phyloP scores from a whole-genome alignment of 2,888 invertebrate species.

The Phytoseiulus persimilis region DNA sequence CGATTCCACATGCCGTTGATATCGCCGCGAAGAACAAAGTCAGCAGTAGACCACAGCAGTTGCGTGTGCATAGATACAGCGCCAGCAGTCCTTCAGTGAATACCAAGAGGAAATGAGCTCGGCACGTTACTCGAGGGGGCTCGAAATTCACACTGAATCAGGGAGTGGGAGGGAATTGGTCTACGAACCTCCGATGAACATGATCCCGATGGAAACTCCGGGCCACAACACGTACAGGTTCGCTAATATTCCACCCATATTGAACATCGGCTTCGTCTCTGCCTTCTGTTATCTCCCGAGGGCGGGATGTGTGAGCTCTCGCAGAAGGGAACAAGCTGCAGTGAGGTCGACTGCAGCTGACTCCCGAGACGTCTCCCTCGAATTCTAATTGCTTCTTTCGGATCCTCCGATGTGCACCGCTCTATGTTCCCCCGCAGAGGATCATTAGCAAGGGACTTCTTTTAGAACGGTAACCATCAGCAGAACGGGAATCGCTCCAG shows the following conservation, averaged over 20 bases:
- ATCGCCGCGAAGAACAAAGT: conserved; percentile 22
- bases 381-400: too few relatives aligned
- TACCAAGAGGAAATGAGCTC: too few relatives aligned
- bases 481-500: too few relatives aligned
- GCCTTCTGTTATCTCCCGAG: not conserved
- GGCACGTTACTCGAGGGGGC: too few relatives aligned
- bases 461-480: too few relatives aligned
- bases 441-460: too few relatives aligned
- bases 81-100: not conserved
- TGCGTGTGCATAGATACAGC: conserved; percentile 25
- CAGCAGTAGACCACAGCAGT: conserved; percentile 17
- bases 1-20: not conserved
- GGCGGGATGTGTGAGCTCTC: not conserved
- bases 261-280: not conserved
- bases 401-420: too few relatives aligned
- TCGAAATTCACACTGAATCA: not conserved
- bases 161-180: too few relatives aligned
- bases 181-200: conserved; percentile 26
- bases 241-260: conserved; percentile 12
- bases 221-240: conserved; percentile 24
- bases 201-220: conserved; percentile 17
- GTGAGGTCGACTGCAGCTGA: too few relatives aligned
- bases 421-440: too few relatives aligned
- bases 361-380: too few relatives aligned
- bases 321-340: too few relatives aligned